These are phyloP conservation scores for Heliconius cydno DNA, from an alignment of 2,888 invertebrate genomes.

Conservation along the genomic window DNA sequence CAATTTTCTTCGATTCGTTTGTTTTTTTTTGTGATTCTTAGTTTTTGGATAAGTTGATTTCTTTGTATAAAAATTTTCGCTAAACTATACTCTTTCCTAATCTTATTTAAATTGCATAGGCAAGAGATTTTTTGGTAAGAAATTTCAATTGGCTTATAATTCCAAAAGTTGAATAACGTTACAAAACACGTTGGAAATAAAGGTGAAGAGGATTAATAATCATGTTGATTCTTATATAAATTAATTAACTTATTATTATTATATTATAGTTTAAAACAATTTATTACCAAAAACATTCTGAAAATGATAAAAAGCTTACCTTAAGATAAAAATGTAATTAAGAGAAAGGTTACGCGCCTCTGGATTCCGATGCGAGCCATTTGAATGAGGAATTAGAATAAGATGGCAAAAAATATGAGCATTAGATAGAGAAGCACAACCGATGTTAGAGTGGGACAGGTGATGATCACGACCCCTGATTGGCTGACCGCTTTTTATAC, in stretches of 20 bases:
- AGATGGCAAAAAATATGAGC: constrained; percentile 81
- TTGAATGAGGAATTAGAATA: constrained; percentile 82
- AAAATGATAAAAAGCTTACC: constrained; percentile 42
- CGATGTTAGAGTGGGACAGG: constrained; percentile 64
- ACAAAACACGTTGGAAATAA: not conserved
- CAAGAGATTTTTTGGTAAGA: no score
- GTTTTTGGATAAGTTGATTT: not conserved
- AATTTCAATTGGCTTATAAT: no score
- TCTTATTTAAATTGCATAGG: no score
- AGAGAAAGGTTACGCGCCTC: constrained; percentile 71
- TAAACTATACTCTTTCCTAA: not conserved
- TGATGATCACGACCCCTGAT: constrained; percentile 62
- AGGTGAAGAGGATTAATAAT: not conserved
- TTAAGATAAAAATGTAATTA: constrained; percentile 54
- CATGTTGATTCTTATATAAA: constrained; percentile 25
- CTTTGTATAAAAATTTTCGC: not conserved
- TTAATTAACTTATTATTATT: constrained; percentile 48
- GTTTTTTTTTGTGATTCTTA: not conserved
- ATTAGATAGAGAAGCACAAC: constrained; percentile 75
- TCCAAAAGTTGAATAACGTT: not conserved
- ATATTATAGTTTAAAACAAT: not conserved
- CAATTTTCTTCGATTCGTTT: not conserved
- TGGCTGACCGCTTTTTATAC: constrained; percentile 82
- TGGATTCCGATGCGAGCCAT: constrained; percentile 75
- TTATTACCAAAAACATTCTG: not conserved